Conservation (phyloP, 1,140 invertebrate genomes). For the Heliconius eleuchia region DNA sequence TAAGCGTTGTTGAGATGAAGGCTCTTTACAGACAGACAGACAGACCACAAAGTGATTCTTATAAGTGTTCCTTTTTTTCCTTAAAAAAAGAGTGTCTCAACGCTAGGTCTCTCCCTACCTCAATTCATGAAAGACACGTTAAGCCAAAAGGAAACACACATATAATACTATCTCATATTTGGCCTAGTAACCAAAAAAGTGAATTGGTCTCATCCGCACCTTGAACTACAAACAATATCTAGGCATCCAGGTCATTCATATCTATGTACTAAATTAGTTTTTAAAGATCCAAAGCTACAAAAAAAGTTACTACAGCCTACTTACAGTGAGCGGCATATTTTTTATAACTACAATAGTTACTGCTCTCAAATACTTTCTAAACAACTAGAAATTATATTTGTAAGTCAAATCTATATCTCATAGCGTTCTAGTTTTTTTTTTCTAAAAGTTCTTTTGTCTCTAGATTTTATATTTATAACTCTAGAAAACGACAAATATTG, state of each 20-base stretch:
- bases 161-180: not conserved
- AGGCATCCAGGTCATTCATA: slow-evolving; percentile 22
- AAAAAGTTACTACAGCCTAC: not conserved
- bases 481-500: no score
- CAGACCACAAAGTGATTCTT: no score
- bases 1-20: no score
- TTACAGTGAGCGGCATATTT: not conserved
- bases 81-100: no score
- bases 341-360: not conserved
- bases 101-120: no score
- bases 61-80: no score
- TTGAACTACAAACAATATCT: slow-evolving; percentile 29
- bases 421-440: not conserved
- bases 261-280: slow-evolving; percentile 8
- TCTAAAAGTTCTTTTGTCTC: no score
- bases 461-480: not conserved
- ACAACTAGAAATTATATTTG: not conserved
- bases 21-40: no score
- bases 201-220: not conserved
- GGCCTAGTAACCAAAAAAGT: not conserved
- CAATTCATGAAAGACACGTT: no score
- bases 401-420: not conserved
- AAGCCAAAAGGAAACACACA: not conserved
- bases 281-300: slow-evolving; percentile 1
- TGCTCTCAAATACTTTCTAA: slow-evolving; percentile 10